Evolutionary conservation across 1,140 invertebrate species (phyloP), one percentile per base, ranked within the genome.

Genomic region (Alviniconcha marisindica): DNA sequence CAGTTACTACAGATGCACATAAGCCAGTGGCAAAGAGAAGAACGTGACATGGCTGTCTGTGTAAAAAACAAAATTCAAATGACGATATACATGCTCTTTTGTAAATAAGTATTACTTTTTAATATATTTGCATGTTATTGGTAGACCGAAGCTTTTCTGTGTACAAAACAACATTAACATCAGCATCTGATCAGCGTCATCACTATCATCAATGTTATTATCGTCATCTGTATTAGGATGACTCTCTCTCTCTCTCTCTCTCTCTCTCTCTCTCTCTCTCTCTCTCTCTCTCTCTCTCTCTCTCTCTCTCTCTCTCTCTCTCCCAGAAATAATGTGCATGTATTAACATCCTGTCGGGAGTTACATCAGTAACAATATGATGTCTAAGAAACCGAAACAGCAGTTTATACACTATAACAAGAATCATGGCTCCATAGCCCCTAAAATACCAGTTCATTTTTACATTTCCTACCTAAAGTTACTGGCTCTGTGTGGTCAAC

Each of bases 211-310:
- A 5, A 7, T 71, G n/a, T 38, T 14, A n/a, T 5, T 71, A 3
- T 40, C 21, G 18, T 7, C 31, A 7, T 71, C n/a, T 71, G 28
- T 48, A 21, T 76, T 14, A 24, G n/a, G 15, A 76, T 12, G 15
- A 44, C 24, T 44, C 73, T 44, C 7, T 44, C 73, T 76, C 38
- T 76, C 38, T 76, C 36, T 76, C 73, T 44, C 38, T 76, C 73
- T 76, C 73, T 44, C 38, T 44, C 73, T 77, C 74, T 44, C n/a
- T 77, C 40, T 44, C 44, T 77, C 40, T 48, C 74, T 77, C 74
- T 77, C 74, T 77, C 42, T 48, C 1, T 77, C 2, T 77, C 74
- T 48, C 74, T 48, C 74, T 51, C n/a, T n/a, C n/a, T n/a, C n/a
- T n/a, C n/a, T n/a, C n/a, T n/a, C n/a, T n/a, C n/a, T n/a, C n/a